A percentile compares a stretch with the other conserved stretches of the same genome.
phyloP scores from a whole-genome alignment of 2,797 vertebrate species.

The Argentina silus region DNA sequence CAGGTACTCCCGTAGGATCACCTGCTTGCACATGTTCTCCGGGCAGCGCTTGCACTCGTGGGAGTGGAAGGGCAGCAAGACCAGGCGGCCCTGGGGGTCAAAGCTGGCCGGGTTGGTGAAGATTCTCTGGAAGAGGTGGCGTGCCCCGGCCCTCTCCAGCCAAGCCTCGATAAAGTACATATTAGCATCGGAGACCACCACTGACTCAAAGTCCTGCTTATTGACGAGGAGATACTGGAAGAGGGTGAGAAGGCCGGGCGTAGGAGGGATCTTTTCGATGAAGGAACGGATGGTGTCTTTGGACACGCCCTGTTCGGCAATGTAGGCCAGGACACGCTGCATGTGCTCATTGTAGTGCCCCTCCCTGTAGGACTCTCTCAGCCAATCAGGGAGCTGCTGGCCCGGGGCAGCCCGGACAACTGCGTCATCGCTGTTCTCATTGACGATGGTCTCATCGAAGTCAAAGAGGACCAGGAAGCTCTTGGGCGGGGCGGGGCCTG shows the following conservation, averaged over 20 bases:
- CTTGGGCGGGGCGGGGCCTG: slow-evolving; percentile 15
- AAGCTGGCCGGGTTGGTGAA: slow-evolving; percentile 88
- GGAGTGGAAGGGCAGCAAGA: slow-evolving; percentile 87
- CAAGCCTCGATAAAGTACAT: slow-evolving; percentile 86
- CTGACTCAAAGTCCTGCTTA: slow-evolving; percentile 83
- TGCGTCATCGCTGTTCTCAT: slow-evolving; percentile 89
- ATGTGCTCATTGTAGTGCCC: slow-evolving; percentile 89
- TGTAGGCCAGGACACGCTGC: slow-evolving; percentile 82
- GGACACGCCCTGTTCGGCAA: slow-evolving; percentile 86
- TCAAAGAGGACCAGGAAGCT: slow-evolving; percentile 89
- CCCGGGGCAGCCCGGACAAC: slow-evolving; percentile 78
- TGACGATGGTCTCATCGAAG: slow-evolving; percentile 93
- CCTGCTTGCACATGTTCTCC: slow-evolving; percentile 94
- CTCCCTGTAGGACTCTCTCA: slow-evolving; percentile 78
- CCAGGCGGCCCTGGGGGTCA: slow-evolving; percentile 78
- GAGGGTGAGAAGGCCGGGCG: slow-evolving; percentile 82
- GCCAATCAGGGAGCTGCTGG: slow-evolving; percentile 80
- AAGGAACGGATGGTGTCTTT: slow-evolving; percentile 73
- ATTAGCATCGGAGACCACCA: slow-evolving; percentile 92
- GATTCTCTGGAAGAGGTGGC: slow-evolving; percentile 83
- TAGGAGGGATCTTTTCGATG: slow-evolving; percentile 83
- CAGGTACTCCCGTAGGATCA: slow-evolving; percentile 86
- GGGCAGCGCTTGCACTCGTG: slow-evolving; percentile 88
- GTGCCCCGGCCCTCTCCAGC: slow-evolving; percentile 75
- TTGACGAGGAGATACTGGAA: slow-evolving; percentile 83